These are phyloP conservation scores for Trichonephila inaurata DNA, from an alignment of 1,140 invertebrate species.

Conservation along the genomic window DNA sequence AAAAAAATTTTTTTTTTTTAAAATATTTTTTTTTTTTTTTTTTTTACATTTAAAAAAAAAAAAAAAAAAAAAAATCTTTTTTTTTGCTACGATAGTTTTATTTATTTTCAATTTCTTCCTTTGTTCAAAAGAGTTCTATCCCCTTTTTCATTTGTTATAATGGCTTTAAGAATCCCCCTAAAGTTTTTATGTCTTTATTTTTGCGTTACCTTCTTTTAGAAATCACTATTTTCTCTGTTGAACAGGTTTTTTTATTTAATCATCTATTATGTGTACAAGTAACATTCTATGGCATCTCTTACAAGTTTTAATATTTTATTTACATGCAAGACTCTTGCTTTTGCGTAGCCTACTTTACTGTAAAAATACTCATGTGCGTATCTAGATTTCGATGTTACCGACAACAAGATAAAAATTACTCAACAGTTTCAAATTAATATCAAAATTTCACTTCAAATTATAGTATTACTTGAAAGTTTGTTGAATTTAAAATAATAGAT, in stretches of 20 bases:
- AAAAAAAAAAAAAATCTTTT: not conserved
- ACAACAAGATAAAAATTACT: too few species aligned
- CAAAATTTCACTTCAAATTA: too few species aligned
- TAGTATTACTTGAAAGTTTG: too few species aligned
- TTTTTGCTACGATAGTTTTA: slow-evolving; percentile 32
- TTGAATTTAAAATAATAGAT: too few species aligned
- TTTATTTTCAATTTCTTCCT: slow-evolving; percentile 49
- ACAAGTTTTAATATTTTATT: slow-evolving; percentile 35
- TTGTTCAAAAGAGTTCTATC: slow-evolving; percentile 30
- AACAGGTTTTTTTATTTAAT: slow-evolving; percentile 35
- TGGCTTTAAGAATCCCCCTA: slow-evolving; percentile 50
- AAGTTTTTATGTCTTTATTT: slow-evolving; percentile 50
- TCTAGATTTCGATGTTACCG: too few species aligned
- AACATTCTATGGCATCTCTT: not conserved
- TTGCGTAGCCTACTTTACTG: too few species aligned
- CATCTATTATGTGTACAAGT: slow-evolving; percentile 21
- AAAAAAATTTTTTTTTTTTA: not conserved
- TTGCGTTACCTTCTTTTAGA: not conserved
- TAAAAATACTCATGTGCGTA: too few species aligned
- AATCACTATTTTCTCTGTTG: slow-evolving; percentile 48
- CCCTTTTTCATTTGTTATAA: slow-evolving; percentile 67
- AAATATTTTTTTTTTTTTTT: too few species aligned
- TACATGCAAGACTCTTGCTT: slow-evolving; percentile 6
- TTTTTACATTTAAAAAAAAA: too few species aligned
- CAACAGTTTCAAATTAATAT: too few species aligned